Conservation (phyloP, 2,797 vertebrate genomes). For the Lepidocolaptes lacrymiger region DNA sequence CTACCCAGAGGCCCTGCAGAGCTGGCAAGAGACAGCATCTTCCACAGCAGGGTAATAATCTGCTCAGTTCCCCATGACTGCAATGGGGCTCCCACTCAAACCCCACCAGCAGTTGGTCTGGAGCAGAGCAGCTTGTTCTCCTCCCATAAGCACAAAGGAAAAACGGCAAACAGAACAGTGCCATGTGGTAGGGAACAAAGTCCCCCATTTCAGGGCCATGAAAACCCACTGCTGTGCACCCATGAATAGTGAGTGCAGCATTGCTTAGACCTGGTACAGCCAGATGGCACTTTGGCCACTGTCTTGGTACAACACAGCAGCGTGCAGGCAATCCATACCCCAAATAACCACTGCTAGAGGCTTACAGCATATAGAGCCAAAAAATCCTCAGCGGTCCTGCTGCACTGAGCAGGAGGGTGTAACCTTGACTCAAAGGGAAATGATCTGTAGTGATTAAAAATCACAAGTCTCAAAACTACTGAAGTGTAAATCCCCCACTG, state of each 20-base stretch:
- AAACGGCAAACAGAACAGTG: not conserved
- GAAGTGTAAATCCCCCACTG: not conserved
- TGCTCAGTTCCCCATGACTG: rapidly evolving
- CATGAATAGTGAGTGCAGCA: not conserved
- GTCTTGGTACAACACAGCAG: not conserved
- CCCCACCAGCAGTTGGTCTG: not conserved
- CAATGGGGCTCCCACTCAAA: not conserved
- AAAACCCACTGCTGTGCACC: not conserved
- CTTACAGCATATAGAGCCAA: not conserved
- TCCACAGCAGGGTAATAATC: not conserved
- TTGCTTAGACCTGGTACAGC: not conserved
- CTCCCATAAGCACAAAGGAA: not conserved
- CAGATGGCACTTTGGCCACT: not conserved
- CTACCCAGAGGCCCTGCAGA: not conserved
- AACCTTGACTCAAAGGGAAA: not conserved
- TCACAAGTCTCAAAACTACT: not conserved
- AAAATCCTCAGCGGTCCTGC: not conserved
- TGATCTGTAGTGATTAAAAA: not conserved
- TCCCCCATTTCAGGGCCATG: not conserved
- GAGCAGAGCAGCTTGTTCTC: not conserved
- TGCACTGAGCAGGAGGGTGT: not conserved
- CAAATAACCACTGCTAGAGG: not conserved
- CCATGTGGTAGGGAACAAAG: not conserved
- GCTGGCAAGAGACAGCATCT: not conserved
- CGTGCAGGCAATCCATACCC: not conserved